Percentiles rank a stretch among this genome's conserved stretches.
These are phyloP conservation scores for Pegoplata infirma DNA, from an alignment of 2,888 invertebrate genomes.

Conservation along the genomic window DNA sequence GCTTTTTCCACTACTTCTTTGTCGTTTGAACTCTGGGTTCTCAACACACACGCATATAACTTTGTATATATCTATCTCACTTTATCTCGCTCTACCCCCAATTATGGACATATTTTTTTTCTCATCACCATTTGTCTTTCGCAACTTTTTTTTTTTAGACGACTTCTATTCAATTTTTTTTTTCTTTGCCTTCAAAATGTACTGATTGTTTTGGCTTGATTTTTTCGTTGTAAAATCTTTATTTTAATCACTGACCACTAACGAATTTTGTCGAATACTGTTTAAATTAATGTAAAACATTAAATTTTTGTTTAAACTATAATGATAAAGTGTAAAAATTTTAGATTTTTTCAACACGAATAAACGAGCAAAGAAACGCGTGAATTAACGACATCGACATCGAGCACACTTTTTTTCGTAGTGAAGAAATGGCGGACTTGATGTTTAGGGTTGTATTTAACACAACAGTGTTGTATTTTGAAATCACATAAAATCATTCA, in stretches of 20 bases:
- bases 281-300: conserved; percentile 32
- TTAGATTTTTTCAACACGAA: conserved; percentile 62
- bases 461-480: conserved; percentile 35
- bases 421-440: conserved; percentile 61
- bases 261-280: conserved; percentile 7
- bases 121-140: conserved; percentile 52
- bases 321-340: conserved; percentile 46
- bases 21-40: conserved; percentile 55
- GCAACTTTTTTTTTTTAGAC: conserved; percentile 63
- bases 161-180: conserved; percentile 55
- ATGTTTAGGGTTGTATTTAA: conserved; percentile 22
- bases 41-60: conserved; percentile 37
- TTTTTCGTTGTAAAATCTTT: conserved; percentile 1
- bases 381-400: no score
- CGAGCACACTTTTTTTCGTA: conserved; percentile 58
- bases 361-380: conserved; percentile 65
- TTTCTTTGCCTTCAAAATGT: conserved; percentile 37
- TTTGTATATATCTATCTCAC: conserved; percentile 38
- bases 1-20: conserved; percentile 55
- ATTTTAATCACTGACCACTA: conserved; percentile 21
- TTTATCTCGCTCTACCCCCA: conserved; percentile 32
- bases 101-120: conserved; percentile 51
- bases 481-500: no score
- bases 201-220: background rate
- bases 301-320: conserved; percentile 46